Evolutionary conservation across 2,888 invertebrate genomes (phyloP).

Genomic region (Trichogramma evanescens): DNA sequence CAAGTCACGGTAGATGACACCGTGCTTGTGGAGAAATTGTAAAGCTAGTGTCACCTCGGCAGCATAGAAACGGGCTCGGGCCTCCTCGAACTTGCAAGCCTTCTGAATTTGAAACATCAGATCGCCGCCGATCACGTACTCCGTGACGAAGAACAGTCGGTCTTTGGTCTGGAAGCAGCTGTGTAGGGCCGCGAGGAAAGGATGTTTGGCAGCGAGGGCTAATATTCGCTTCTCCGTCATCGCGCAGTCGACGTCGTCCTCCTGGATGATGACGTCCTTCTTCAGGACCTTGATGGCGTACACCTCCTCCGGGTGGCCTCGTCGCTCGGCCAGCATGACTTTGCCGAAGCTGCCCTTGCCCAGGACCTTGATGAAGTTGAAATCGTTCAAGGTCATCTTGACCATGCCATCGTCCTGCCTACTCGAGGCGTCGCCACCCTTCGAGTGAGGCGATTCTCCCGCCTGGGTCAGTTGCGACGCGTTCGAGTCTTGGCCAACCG

Average conservation of each 20-base stretch:
- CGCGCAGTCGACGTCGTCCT: constrained; percentile 98
- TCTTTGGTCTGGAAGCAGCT: constrained; percentile 96
- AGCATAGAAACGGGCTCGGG: constrained; percentile 91
- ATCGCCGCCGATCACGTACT: constrained; percentile 96
- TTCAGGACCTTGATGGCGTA: constrained; percentile 85
- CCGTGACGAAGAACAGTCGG: constrained; percentile 98
- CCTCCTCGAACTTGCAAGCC: constrained; percentile 95
- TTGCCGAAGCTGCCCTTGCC: constrained; percentile 99
- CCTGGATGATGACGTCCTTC: constrained; percentile 96
- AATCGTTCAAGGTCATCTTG: constrained; percentile 76
- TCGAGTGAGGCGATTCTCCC: constrained; percentile 13
- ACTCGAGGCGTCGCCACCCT: constrained; percentile 11
- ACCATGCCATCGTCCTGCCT: constrained; percentile 28
- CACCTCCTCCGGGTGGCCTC: constrained; percentile 79
- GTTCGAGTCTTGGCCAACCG: constrained; percentile 6
- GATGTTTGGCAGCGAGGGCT: constrained; percentile 94
- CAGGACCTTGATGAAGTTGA: constrained; percentile 95
- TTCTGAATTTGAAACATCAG: constrained; percentile 99
- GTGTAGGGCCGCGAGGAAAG: constrained; percentile 94
- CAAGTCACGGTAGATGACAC: constrained; percentile 96
- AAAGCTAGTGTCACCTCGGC: constrained; percentile 97
- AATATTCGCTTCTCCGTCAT: constrained; percentile 97
- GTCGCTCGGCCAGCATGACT: constrained; percentile 95
- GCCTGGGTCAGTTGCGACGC: constrained; percentile 10
- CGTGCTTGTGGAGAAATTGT: constrained; percentile 93